phyloP scores from a whole-genome alignment of 2,888 invertebrate species.

The Drosophila anceps region DNA sequence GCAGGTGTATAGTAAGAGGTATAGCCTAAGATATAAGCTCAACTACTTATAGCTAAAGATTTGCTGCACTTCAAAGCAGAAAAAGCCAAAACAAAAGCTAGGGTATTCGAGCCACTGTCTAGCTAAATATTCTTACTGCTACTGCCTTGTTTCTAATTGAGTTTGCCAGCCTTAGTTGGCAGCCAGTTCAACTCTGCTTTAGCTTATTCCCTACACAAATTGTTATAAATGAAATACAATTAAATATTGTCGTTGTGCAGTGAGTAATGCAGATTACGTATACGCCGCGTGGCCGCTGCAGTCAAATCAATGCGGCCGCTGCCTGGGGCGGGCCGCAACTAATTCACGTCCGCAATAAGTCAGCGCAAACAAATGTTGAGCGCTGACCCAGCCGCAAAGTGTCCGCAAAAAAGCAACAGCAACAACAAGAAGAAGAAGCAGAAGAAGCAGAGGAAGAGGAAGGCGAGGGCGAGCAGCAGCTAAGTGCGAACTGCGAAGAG shows the following conservation, averaged over 20 bases:
- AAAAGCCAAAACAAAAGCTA: not conserved
- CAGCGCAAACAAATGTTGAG: constrained; percentile 74
- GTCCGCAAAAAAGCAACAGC: constrained; percentile 63
- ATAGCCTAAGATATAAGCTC: not conserved
- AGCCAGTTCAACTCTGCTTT: constrained; percentile 4
- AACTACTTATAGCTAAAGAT: not conserved
- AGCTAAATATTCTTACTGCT: not conserved
- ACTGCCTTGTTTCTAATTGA: not conserved
- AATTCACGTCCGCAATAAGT: constrained; percentile 76
- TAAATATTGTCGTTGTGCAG: constrained; percentile 55
- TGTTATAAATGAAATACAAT: constrained; percentile 81
- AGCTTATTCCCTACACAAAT: constrained; percentile 54
- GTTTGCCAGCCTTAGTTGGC: constrained; percentile 11
- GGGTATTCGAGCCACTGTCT: not conserved
- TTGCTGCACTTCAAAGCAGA: no score
- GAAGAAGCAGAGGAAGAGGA: not conserved
- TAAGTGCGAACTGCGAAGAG: constrained; percentile 76
- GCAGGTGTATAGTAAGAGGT: no score
- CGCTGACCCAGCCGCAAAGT: constrained; percentile 70
- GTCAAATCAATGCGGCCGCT: constrained; percentile 61
- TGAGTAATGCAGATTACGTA: constrained; percentile 70
- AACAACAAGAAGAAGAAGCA: constrained; percentile 25
- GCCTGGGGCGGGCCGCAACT: constrained; percentile 61
- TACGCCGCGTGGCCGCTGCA: constrained; percentile 57
- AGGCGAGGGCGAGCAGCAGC: constrained; percentile 16